Base-by-base conservation (phyloP, 2,113 vertebrate genomes). In the Malurus elegans region DNA sequence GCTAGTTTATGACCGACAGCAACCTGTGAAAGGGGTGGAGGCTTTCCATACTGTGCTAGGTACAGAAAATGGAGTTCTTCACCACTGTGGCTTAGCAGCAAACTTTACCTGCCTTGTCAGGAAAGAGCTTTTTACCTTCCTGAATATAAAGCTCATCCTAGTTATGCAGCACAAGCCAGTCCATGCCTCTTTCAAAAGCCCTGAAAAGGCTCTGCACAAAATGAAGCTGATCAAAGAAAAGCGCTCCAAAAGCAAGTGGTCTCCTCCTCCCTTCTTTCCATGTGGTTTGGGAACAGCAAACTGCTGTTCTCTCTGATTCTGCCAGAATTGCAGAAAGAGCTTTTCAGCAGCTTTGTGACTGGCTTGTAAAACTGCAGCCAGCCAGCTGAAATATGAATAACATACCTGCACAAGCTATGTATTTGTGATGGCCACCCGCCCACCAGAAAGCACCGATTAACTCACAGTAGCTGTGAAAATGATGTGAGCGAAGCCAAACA, bases 301-400 rank as follows among this genome's bases (percentile, higher is more conserved):
- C 56, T 93, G 86, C 91, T 86, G 83, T 62, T 93, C 67, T 86
- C 28, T 76, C 69, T 31, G n/a, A 73, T 92, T 88, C 61, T 94
- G 71, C 71, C 86, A 94, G 88, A 74, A 78, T 2, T 60, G 69
- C 60, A 94, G 91, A 92, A 94, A 95, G 64, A 73, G 56, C 83
- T 91, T 56, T 91, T 86, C 88, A 48, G 64, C 50, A 84, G 79
- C 83, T 88, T 92, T 92, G 75, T 86, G 88, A 67, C 34, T 38
- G 18, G 38, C 60, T 95, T 78, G 71, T 78, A 80, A 92, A 93
- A 56, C 31, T 71, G 72, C 91, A 84, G 72, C 47, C 1, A 0
- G 38, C 32, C 70, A 75, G 72, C 62, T 83, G 83, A 88, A 94
- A 73, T 62, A 62, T 12, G 29, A 64, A 28, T 76, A 86, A 48